Evolutionary conservation across 2,113 vertebrate species (phyloP), one percentile per base, ranked within the genome.

Genomic region (Platycercus adscitus): DNA sequence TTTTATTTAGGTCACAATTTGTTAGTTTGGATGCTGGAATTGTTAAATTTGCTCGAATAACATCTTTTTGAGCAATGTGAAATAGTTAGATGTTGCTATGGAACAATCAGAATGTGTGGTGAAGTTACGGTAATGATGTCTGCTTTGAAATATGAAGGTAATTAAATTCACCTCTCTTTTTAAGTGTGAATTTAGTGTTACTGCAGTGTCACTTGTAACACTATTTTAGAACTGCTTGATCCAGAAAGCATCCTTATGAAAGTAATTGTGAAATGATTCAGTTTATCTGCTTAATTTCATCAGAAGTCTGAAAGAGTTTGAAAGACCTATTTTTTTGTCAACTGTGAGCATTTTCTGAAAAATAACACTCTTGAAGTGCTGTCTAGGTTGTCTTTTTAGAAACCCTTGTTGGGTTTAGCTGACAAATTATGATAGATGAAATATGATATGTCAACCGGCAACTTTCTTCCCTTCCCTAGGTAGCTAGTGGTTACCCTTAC

Each of bases 351-450:
- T 90, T 83, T 71, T 17, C 43, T 90, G 95, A 86, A 92, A 88
- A 93, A 77, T 46, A 44, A 77, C 89, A 55, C 44, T 81, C 66
- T 60, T 61, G 60, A 90, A 88, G 73, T 15, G 26, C 56, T 75
- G 24, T 94, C 18, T 64, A 37, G 82, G 43, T 60, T 88, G 37
- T 81, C 85, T 86, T 90, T 95, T 96, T 96, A 96, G 95, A 93
- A 96, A 84, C 47, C 46, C 35, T 81, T 86, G 65, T 64, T 95
- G 86, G 65, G 60, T 84, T 75, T 81, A 86, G 73, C 86, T 96
- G 95, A 93, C 93, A 94, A 91, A 96, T 86, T 78, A 94, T 92
- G 90, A 95, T 93, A 75, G 92, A 95, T 95, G 90, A 94, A 96
- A 93, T 92, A 88, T 20, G 80, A 78, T 93, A 50, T 86, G 86